These are phyloP conservation scores for Eulemur rufifrons DNA, from an alignment of 2,113 vertebrate genomes.

Conservation along the genomic window DNA sequence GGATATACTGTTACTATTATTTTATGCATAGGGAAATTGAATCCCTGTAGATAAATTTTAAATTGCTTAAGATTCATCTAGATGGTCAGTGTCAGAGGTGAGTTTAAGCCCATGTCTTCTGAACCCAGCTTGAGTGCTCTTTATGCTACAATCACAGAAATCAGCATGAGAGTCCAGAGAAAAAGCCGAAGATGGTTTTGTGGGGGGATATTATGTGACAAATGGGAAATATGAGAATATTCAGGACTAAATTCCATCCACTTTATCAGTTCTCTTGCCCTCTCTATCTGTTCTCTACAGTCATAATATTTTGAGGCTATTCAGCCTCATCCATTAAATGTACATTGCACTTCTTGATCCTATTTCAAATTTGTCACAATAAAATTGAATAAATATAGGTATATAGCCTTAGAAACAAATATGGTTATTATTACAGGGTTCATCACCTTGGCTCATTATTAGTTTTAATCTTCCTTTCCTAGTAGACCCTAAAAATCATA, in stretches of 20 bases:
- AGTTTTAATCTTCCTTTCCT: background rate
- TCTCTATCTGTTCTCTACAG: background rate
- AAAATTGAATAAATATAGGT: background rate
- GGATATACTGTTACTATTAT: background rate
- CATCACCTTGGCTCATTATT: background rate
- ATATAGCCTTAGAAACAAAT: background rate
- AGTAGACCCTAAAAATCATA: background rate
- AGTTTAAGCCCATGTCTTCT: background rate
- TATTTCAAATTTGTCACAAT: background rate
- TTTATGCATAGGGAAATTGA: background rate
- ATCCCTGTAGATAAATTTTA: background rate
- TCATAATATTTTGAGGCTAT: background rate
- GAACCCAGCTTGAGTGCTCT: background rate
- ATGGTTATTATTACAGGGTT: background rate
- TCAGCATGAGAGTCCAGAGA: background rate
- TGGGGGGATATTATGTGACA: background rate
- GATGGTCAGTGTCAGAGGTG: background rate
- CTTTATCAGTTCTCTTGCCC: background rate
- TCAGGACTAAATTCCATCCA: background rate
- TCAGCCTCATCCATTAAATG: background rate
- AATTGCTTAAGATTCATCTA: background rate
- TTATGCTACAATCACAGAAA: background rate
- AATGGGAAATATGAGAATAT: background rate
- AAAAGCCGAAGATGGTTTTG: background rate
- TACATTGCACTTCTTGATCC: background rate